Percentiles rank a stretch among this genome's conserved stretches.
phyloP scores from a whole-genome alignment of 2,797 vertebrate genomes.

The Scyliorhinus canicula region DNA sequence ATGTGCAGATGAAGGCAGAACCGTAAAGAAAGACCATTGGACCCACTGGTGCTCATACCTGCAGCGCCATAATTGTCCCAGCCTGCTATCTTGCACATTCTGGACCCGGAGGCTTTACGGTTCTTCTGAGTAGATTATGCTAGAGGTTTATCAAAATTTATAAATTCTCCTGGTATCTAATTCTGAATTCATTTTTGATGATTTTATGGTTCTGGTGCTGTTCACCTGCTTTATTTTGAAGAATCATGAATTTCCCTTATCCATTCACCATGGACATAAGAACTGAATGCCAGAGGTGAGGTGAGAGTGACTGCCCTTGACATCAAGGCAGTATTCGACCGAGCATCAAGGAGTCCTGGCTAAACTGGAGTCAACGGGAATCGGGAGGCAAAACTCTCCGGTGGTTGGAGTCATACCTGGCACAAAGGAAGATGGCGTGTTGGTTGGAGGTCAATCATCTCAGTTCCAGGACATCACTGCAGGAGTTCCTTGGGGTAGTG shows the following conservation, averaged over 20 bases:
- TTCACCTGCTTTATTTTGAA: neutral
- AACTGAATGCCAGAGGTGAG: no score
- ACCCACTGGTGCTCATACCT: neutral
- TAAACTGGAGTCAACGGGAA: no score
- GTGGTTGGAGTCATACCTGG: no score
- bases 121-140: neutral
- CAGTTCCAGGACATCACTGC: no score
- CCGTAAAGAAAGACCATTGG: neutral
- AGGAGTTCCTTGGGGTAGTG: no score
- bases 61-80: neutral
- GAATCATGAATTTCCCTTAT: neutral
- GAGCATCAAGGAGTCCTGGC: no score
- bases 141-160: neutral
- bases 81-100: neutral
- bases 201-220: neutral
- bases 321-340: no score
- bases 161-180: neutral
- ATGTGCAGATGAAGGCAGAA: neutral
- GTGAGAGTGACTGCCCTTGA: no score
- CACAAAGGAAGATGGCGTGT: no score
- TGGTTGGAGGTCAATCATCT: no score
- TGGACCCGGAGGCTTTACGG: neutral
- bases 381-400: no score
- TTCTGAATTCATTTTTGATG: neutral
- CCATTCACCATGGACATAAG: no score